These are phyloP conservation scores for Brienomyrus brachyistius DNA, from an alignment of 2,113 vertebrate genomes.

Conservation along the genomic window DNA sequence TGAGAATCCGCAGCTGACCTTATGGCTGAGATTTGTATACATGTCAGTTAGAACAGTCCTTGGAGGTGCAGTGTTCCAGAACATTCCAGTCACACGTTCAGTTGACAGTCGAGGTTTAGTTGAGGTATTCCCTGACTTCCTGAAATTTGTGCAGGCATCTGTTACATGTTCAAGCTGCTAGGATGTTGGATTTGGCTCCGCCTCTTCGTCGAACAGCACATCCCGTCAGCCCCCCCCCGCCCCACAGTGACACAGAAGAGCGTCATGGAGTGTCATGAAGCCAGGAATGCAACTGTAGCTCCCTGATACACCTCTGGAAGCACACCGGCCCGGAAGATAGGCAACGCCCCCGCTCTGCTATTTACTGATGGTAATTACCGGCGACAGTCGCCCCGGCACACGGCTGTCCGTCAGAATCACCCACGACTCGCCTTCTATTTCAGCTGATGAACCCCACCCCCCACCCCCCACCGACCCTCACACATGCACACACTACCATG, in stretches of 20 bases:
- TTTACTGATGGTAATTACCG: not conserved
- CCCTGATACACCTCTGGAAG: not conserved
- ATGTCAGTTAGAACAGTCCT: not conserved
- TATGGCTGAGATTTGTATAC: not conserved
- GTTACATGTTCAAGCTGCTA: not conserved
- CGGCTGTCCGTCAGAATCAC: not conserved
- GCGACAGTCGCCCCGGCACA: not conserved
- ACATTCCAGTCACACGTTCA: not conserved
- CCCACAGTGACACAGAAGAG: not conserved
- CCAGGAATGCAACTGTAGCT: not conserved
- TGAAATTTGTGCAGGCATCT: not conserved
- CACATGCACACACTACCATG: slow-evolving; percentile 22
- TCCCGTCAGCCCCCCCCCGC: not conserved
- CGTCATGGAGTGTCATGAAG: not conserved
- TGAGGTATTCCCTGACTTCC: not conserved
- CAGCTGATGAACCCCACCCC: not conserved
- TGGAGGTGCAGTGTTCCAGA: not conserved
- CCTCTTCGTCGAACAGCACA: not conserved
- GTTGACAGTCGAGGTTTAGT: not conserved
- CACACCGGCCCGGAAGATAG: not conserved
- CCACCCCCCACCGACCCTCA: not conserved
- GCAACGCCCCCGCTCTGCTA: not conserved
- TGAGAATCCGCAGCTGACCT: not conserved
- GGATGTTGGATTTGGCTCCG: not conserved
- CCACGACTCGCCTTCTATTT: not conserved